Percentiles rank a stretch among this genome's conserved stretches.
These are phyloP conservation scores for Pecten maximus DNA, from an alignment of 2,888 invertebrate genomes.

Conservation along the genomic window DNA sequence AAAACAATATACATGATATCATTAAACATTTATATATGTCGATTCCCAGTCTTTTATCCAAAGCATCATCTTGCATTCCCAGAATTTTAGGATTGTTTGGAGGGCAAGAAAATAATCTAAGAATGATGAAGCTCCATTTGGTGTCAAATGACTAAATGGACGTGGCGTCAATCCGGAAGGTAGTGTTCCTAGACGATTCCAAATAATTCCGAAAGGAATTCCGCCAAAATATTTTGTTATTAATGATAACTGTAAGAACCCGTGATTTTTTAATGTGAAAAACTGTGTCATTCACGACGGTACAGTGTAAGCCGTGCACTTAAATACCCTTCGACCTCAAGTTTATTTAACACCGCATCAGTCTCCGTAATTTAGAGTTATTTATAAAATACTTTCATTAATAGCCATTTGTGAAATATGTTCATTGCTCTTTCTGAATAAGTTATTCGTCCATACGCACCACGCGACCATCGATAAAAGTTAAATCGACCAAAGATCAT, in stretches of 20 bases:
- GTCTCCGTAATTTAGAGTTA: too few species aligned
- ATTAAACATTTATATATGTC: background rate
- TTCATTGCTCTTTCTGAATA: too few species aligned
- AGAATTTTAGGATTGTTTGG: background rate
- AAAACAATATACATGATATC: slow-evolving; percentile 2
- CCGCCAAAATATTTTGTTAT: background rate
- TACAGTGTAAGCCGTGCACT: background rate
- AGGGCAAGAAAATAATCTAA: background rate
- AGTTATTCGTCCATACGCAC: too few species aligned
- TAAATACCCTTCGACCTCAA: background rate
- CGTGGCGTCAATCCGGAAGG: background rate
- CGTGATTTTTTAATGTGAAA: background rate
- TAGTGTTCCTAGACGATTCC: background rate
- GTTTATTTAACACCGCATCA: background rate
- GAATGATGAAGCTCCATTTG: background rate
- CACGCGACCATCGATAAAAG: too few species aligned
- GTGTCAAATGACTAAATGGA: background rate
- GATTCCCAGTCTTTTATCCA: background rate
- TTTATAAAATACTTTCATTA: too few species aligned
- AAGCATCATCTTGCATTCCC: background rate
- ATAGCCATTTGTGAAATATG: too few species aligned
- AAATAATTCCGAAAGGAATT: background rate
- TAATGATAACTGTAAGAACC: background rate
- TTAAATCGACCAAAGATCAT: too few species aligned
- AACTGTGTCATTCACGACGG: background rate